Evolutionary conservation across 2,113 vertebrate genomes (phyloP).

Genomic region (Hemiscyllium ocellatum): DNA sequence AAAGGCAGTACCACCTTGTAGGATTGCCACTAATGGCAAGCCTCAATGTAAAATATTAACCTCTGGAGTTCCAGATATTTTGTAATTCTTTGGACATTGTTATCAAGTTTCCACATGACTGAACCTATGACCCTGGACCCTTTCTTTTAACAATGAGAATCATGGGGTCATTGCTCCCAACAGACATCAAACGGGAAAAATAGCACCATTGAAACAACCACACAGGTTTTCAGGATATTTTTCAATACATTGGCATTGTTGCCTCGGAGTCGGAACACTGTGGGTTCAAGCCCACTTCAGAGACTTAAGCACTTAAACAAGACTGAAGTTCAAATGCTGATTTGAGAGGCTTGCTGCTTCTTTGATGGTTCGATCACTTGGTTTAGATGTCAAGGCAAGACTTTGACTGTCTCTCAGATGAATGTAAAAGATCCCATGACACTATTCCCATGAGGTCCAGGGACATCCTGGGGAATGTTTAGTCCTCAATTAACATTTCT

Average conservation of each 20-base stretch:
- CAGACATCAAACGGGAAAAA: not conserved
- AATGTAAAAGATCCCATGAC: not conserved
- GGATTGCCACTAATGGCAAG: not conserved
- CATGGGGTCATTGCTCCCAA: not conserved
- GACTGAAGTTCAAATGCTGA: not conserved
- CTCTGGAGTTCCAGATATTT: not conserved
- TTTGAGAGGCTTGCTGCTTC: not conserved
- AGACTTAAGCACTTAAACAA: not conserved
- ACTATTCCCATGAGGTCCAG: not conserved
- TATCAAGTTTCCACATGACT: not conserved
- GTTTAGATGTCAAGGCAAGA: not conserved
- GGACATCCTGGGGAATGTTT: not conserved
- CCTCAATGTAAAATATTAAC: conserved; percentile 4
- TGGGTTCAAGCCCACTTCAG: not conserved
- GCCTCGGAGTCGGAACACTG: not conserved
- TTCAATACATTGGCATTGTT: not conserved
- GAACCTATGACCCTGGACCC: not conserved
- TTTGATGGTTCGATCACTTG: not conserved
- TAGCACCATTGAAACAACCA: not conserved
- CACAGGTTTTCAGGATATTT: not conserved
- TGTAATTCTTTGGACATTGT: not conserved
- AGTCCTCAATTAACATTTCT: not conserved
- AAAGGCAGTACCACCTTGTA: not conserved
- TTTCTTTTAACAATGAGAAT: conserved; percentile 22
- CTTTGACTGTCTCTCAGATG: too few relatives aligned